Conservation (phyloP, 2,888 invertebrate genomes). For the Hydrotaea cyrtoneurina region DNA sequence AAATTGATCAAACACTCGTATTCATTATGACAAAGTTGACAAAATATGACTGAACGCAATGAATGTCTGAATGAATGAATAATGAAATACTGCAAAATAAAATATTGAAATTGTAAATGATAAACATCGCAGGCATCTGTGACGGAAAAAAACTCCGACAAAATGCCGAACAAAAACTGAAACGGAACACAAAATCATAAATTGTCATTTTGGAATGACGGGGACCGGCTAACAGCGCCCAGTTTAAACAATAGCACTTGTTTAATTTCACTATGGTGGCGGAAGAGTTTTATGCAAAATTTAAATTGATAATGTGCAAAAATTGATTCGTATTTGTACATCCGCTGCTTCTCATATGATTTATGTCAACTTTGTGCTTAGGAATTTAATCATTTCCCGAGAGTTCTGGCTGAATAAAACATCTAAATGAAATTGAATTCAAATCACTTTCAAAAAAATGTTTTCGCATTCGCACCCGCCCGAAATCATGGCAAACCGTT, state of each 20-base stretch:
- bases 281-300: neutral
- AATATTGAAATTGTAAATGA: constrained; percentile 10
- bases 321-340: too few species aligned
- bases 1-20: neutral
- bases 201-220: neutral
- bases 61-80: constrained; percentile 9
- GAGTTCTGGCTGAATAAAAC: neutral
- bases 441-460: neutral
- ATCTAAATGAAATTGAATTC: neutral
- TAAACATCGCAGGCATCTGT: neutral
- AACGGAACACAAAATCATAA: neutral
- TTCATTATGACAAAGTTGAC: constrained; percentile 26
- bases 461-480: neutral
- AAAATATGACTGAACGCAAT: constrained; percentile 11
- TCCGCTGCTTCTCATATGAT: neutral
- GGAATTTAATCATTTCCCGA: neutral
- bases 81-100: constrained; percentile 24
- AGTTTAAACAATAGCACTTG: too few species aligned
- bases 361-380: neutral
- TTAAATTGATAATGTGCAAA: too few species aligned
- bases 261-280: too few species aligned
- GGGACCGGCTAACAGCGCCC: too few species aligned
- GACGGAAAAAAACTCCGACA: neutral
- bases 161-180: neutral
- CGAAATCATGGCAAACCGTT: neutral